Conservation (phyloP, 1,140 invertebrate species). For the Sogatella furcifera region DNA sequence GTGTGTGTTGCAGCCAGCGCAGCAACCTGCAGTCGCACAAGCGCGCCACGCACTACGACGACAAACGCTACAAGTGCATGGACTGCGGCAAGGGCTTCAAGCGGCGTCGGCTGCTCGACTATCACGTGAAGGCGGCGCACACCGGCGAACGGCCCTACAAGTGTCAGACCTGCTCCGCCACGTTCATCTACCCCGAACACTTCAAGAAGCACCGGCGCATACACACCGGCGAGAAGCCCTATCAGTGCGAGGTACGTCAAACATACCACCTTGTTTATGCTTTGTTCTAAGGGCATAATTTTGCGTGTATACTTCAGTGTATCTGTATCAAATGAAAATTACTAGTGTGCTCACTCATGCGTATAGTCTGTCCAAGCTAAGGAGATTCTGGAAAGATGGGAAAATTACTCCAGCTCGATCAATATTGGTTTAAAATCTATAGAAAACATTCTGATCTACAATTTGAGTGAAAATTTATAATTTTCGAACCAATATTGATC, state of each 20-base stretch:
- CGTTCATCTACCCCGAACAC: constrained; percentile 74
- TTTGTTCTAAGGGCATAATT: no score
- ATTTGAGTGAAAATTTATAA: no score
- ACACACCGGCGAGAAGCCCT: constrained; percentile 70
- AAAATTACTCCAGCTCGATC: no score
- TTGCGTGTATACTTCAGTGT: no score
- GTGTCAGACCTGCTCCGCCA: constrained; percentile 58
- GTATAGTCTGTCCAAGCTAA: no score
- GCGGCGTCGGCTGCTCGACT: constrained; percentile 57
- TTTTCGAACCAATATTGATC: no score
- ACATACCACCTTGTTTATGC: no score
- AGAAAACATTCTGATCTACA: no score
- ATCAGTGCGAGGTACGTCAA: constrained; percentile 53
- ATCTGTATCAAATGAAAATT: no score
- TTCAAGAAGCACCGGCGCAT: constrained; percentile 71
- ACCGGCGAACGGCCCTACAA: constrained; percentile 66
- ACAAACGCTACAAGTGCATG: constrained; percentile 57
- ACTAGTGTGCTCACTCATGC: no score
- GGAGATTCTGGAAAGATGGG: no score
- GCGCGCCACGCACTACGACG: constrained; percentile 63
- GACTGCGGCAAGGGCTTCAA: constrained; percentile 65
- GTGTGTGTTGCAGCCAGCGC: constrained; percentile 45
- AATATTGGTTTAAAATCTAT: no score
- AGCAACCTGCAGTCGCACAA: constrained; percentile 71
- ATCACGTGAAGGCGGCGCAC: constrained; percentile 70